Evolutionary conservation across 2,888 invertebrate genomes (phyloP).

Genomic region (Shargacucullia verbasci): DNA sequence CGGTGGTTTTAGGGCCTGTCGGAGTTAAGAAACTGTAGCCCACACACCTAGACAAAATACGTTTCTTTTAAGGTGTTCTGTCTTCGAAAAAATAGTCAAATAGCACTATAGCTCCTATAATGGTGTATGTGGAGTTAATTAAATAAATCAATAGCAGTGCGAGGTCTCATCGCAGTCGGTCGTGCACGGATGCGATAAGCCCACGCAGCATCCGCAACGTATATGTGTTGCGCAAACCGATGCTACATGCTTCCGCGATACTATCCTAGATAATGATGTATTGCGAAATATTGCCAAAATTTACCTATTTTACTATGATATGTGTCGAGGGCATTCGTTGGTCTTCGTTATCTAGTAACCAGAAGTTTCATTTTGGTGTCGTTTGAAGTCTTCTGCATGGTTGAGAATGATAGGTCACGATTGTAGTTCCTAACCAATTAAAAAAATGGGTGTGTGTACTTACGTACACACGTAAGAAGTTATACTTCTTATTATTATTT

Average conservation of each 20-base stretch:
- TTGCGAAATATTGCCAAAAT: slow-evolving; percentile 85
- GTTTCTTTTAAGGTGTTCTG: too few species aligned
- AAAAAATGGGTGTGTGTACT: too few species aligned
- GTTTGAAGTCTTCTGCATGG: too few species aligned
- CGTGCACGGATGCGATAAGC: slow-evolving; percentile 70
- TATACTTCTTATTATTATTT: too few species aligned
- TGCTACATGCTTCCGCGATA: slow-evolving; percentile 65
- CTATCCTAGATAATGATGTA: slow-evolving; percentile 76
- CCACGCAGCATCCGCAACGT: slow-evolving; percentile 52
- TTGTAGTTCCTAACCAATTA: too few species aligned
- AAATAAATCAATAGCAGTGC: slow-evolving; percentile 53
- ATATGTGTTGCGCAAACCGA: slow-evolving; percentile 65
- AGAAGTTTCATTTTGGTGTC: too few species aligned
- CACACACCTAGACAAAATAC: too few species aligned
- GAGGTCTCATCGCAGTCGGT: slow-evolving; percentile 50
- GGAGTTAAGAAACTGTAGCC: too few species aligned
- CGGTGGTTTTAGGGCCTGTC: too few species aligned
- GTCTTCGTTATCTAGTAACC: too few species aligned
- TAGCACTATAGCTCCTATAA: background rate
- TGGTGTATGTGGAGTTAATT: slow-evolving; percentile 37
- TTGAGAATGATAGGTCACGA: background rate
- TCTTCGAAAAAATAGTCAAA: background rate
- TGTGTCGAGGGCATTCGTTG: background rate
- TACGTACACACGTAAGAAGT: too few species aligned
- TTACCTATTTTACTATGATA: slow-evolving; percentile 25